These are phyloP conservation scores for Thermophis baileyi DNA, from an alignment of 2,113 vertebrate species.

Conservation along the genomic window DNA sequence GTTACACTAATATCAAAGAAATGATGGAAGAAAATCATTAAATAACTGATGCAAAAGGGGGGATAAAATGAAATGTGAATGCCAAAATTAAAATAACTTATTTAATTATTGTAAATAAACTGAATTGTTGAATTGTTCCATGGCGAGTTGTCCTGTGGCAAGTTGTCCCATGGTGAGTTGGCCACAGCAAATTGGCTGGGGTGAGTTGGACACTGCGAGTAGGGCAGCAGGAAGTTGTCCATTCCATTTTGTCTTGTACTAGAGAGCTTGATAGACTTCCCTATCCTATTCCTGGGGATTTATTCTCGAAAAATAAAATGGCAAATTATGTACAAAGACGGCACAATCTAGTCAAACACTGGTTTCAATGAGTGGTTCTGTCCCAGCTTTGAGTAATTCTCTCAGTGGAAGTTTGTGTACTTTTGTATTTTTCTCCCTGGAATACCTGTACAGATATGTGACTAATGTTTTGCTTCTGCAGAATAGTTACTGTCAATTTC, in stretches of 20 bases:
- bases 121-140: background rate
- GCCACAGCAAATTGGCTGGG: too few species aligned
- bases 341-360: background rate
- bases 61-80: background rate
- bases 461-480: background rate
- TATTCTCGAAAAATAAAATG: background rate
- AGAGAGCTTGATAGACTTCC: background rate
- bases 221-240: background rate
- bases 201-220: background rate
- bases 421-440: background rate
- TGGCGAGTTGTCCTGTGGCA: too few species aligned
- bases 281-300: background rate
- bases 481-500: background rate
- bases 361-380: background rate
- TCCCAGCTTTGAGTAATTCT: too few species aligned
- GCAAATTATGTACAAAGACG: background rate
- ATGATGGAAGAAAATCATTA: background rate
- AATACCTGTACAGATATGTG: background rate
- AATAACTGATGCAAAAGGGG: background rate
- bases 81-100: background rate
- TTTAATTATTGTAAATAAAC: background rate
- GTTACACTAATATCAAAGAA: background rate
- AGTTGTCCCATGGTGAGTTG: background rate
- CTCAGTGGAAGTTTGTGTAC: background rate
- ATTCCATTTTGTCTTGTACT: background rate